Conservation (phyloP, 2,113 vertebrate species). For the Malaclemys terrapin region DNA sequence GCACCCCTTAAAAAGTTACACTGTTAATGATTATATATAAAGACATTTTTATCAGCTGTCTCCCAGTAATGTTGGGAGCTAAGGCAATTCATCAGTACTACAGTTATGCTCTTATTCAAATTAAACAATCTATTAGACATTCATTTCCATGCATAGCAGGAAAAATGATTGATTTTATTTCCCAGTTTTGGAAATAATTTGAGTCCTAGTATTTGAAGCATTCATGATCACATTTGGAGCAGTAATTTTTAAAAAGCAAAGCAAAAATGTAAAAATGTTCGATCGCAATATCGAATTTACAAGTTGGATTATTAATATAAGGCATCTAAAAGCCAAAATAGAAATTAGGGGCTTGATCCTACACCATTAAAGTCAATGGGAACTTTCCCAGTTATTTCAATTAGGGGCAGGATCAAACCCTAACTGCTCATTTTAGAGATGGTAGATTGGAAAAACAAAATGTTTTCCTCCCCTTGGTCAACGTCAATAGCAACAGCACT, state of each 20-base stretch:
- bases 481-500: not conserved
- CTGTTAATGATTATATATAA: conserved; percentile 54
- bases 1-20: conserved; percentile 22
- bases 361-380: not conserved
- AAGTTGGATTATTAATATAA: not conserved
- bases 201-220: conserved; percentile 10
- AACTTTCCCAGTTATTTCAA: not conserved
- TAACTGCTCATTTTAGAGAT: conserved; percentile 9
- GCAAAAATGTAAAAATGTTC: conserved; percentile 23
- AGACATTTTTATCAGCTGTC: conserved; percentile 61
- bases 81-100: conserved; percentile 58
- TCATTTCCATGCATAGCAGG: conserved; percentile 57
- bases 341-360: not conserved
- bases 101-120: conserved; percentile 46
- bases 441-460: not conserved
- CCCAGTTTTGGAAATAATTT: conserved; percentile 49
- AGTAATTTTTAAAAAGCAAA: conserved; percentile 34
- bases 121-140: conserved; percentile 63
- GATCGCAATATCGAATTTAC: not conserved
- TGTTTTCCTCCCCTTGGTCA: conserved; percentile 1
- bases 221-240: conserved; percentile 18
- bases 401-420: not conserved
- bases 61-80: conserved; percentile 48
- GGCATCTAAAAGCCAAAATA: not conserved
- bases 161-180: conserved; percentile 65